These are phyloP conservation scores for Patella caerulea DNA, from an alignment of 2,888 invertebrate species.

Conservation along the genomic window DNA sequence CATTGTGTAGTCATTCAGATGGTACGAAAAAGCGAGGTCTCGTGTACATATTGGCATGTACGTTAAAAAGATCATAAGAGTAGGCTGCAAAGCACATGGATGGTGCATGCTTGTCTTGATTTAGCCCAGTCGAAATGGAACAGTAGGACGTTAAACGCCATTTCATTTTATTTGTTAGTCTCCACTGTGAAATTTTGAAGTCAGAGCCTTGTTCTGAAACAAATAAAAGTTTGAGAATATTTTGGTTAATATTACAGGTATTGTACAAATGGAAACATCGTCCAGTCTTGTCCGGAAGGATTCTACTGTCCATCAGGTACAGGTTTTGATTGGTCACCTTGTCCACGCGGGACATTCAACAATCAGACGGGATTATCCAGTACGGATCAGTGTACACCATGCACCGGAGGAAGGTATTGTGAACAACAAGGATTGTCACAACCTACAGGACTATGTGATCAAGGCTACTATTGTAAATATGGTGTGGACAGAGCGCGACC, in stretches of 20 bases:
- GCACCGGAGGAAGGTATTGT: constrained; percentile 67
- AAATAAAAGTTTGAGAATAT: too few species aligned
- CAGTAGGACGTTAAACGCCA: too few species aligned
- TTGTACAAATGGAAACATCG: constrained; percentile 59
- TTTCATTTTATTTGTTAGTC: too few species aligned
- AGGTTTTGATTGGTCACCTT: constrained; percentile 62
- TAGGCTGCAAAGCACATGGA: too few species aligned
- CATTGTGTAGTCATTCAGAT: too few species aligned
- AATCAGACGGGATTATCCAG: constrained; percentile 61
- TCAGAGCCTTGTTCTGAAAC: too few species aligned
- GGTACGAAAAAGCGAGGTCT: too few species aligned
- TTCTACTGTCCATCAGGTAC: constrained; percentile 66
- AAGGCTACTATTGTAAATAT: constrained; percentile 66
- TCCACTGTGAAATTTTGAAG: too few species aligned
- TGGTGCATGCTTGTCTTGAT: too few species aligned
- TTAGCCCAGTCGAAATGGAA: too few species aligned
- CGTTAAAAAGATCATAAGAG: too few species aligned
- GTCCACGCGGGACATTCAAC: constrained; percentile 67
- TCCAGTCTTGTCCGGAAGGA: constrained; percentile 60
- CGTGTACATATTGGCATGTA: too few species aligned
- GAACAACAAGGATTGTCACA: constrained; percentile 36
- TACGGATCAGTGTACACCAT: constrained; percentile 58
- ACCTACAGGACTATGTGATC: constrained; percentile 57
- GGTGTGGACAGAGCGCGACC: constrained; percentile 63
- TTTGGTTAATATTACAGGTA: constrained; percentile 51